phyloP scores from a whole-genome alignment of 2,113 vertebrate genomes.

The Cyprinodon tularosa region DNA sequence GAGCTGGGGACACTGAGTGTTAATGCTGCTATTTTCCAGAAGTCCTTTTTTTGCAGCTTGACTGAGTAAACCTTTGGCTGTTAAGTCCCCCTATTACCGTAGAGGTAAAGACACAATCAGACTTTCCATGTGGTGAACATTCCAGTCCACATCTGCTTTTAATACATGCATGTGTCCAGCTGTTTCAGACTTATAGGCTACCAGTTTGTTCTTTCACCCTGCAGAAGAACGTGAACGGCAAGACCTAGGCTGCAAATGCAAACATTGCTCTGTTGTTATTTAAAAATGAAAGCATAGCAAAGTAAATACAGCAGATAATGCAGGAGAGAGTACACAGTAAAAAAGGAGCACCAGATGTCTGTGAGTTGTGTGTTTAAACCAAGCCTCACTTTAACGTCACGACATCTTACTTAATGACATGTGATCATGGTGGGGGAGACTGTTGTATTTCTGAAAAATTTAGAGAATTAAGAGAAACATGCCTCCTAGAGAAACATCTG shows the following conservation, averaged over 20 bases:
- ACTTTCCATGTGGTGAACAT: constrained; percentile 77
- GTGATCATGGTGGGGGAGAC: constrained; percentile 1
- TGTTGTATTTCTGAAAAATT: constrained; percentile 4
- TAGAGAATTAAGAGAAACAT: constrained; percentile 11
- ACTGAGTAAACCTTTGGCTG: constrained; percentile 59
- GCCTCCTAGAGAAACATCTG: constrained; percentile 16
- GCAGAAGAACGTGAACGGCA: constrained; percentile 36
- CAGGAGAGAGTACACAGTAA: background rate
- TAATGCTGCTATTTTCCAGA: constrained; percentile 60
- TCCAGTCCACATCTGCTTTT: constrained; percentile 76
- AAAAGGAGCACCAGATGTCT: background rate
- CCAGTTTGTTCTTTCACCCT: constrained; percentile 43
- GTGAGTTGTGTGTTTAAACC: background rate
- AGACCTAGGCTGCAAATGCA: constrained; percentile 14
- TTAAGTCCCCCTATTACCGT: constrained; percentile 57
- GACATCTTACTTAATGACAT: background rate
- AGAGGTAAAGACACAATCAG: constrained; percentile 66
- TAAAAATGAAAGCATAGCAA: constrained; percentile 2
- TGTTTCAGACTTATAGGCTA: constrained; percentile 64
- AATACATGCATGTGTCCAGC: constrained; percentile 64
- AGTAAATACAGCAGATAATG: background rate
- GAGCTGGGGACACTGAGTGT: constrained; percentile 27
- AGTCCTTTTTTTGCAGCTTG: constrained; percentile 39
- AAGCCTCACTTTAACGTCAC: background rate
- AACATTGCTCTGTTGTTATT: background rate